These are phyloP conservation scores for Machaerirhynchus nigripectus DNA, from an alignment of 2,113 vertebrate genomes.

Conservation along the genomic window DNA sequence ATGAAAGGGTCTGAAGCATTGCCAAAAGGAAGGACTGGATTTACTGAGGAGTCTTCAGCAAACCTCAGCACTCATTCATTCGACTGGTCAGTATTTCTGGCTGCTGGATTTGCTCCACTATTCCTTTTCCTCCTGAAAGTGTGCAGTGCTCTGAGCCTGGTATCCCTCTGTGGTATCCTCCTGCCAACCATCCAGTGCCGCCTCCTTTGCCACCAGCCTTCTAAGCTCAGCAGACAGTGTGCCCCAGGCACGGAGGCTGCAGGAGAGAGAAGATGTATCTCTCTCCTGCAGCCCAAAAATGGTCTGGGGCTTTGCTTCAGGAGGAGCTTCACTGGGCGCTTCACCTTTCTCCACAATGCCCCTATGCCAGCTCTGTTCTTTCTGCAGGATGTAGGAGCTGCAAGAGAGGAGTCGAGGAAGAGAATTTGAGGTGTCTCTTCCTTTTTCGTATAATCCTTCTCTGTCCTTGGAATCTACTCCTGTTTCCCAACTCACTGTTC, in stretches of 20 bases:
- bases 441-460: neutral
- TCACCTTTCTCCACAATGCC: neutral
- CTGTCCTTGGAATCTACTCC: neutral
- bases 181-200: neutral
- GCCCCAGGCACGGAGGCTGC: neutral
- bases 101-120: neutral
- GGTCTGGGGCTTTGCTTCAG: neutral
- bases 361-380: neutral
- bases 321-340: neutral
- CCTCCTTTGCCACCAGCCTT: neutral
- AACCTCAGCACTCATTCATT: neutral
- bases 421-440: neutral
- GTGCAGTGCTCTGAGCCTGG: fast-evolving
- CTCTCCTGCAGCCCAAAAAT: neutral
- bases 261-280: neutral
- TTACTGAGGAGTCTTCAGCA: neutral
- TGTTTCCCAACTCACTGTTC: neutral
- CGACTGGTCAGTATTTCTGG: neutral
- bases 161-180: neutral
- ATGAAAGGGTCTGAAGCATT: neutral
- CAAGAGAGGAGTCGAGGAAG: neutral
- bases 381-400: neutral
- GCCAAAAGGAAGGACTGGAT: neutral
- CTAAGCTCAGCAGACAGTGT: neutral
- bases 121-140: neutral